Evolutionary conservation across 2,797 vertebrate genomes (phyloP).

Genomic region (Hyperoplus lanceolatus): DNA sequence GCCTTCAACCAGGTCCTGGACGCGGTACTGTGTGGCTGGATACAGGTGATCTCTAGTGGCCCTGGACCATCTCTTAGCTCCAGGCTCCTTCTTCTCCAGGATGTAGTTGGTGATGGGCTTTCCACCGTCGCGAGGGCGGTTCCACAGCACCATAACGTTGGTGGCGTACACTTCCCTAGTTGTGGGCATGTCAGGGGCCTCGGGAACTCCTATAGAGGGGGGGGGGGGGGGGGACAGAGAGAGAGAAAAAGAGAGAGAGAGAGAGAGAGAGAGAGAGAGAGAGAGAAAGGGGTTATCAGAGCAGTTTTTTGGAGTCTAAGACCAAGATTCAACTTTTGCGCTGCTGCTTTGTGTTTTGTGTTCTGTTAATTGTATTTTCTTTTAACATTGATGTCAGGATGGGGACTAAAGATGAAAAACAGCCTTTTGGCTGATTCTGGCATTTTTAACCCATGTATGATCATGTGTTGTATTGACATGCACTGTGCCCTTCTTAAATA

Average conservation of each 20-base stretch:
- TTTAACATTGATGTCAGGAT: too few species aligned
- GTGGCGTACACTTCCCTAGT: slow-evolving; percentile 93
- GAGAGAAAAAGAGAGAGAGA: too few species aligned
- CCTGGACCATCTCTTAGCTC: slow-evolving; percentile 93
- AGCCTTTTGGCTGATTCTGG: too few species aligned
- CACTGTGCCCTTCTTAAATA: too few species aligned
- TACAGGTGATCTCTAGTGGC: slow-evolving; percentile 93
- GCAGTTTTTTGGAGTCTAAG: not conserved
- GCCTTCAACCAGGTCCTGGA: slow-evolving; percentile 95
- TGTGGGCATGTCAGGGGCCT: slow-evolving; percentile 94
- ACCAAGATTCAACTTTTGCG: too few species aligned
- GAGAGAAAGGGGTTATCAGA: not conserved
- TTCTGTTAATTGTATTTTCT: too few species aligned
- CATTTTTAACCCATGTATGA: too few species aligned
- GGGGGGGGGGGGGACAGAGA: too few species aligned
- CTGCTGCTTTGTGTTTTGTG: too few species aligned
- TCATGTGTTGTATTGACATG: too few species aligned
- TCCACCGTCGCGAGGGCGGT: slow-evolving; percentile 94
- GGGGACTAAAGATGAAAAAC: too few species aligned
- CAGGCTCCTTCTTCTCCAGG: slow-evolving; percentile 96
- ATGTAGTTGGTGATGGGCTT: slow-evolving; percentile 98
- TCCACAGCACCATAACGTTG: slow-evolving; percentile 94
- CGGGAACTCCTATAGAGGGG: slow-evolving; percentile 91
- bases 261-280: too few species aligned
- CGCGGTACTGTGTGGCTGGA: slow-evolving; percentile 92